Base-by-base conservation (phyloP, 2,888 invertebrate species). In the Pseudococcus longispinus region DNA sequence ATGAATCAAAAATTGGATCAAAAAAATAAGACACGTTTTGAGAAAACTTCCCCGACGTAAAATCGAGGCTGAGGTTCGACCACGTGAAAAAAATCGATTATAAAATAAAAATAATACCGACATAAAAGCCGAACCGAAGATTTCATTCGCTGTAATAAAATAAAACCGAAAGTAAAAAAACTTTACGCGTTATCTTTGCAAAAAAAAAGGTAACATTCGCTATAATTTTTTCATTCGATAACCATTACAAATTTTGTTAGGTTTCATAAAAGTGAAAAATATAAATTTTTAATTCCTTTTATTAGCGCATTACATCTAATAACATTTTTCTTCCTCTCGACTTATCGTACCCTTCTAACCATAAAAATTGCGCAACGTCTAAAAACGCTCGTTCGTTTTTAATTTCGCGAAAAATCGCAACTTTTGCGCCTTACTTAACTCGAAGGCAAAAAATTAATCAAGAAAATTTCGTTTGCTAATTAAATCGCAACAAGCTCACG, bases 281-380 rank as follows among this genome's bases (percentile, higher is more conserved):
- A 70, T 70, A 70, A 70, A 70, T 70, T 70, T 29, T 18, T 70
- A 70, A 15, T 29, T 29, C 70, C 15, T 70, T 70, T 70, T 70
- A 70, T 18, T 29, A 18, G 15, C 70, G 29, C 15, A 70, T 70
- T 70, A 26, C 70, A 32, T 29, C 70, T 70, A 70, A 70, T 29
- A 70, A 29, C 15, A 70, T 29, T 70, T 18, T 23, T 60, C 60
- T 60, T 23, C 23, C 11, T 60, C 60, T 60, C 29, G 4, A 65
- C 26, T 26, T 26, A 26, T 65, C 26, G 23, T 65, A 65, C 18
- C 0, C 9, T 3, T 15, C 70, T 70, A 15, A 15, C 70, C 32
- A 18, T 70, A 70, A 70, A 70, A 18, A 70, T 29, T 29, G 70
- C 11, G 18, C 60, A 60, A 6, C 23, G 20, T 70, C 29, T 70